phyloP scores from a whole-genome alignment of 2,113 vertebrate species.

The Vulpes lagopus region DNA sequence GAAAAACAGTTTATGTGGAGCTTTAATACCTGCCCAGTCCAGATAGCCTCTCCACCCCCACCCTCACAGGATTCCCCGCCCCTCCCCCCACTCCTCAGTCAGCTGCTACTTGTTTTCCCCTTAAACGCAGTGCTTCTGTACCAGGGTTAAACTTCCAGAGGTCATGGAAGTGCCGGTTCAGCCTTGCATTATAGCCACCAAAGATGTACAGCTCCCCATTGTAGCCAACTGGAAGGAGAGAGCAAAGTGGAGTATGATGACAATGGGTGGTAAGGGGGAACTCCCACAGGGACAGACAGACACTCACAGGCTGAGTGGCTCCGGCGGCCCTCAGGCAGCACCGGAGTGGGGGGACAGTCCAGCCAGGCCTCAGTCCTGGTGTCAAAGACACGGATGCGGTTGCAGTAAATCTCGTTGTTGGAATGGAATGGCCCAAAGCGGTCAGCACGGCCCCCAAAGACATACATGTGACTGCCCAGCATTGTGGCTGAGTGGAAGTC shows the following conservation, averaged over 20 bases:
- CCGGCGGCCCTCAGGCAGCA: conserved; percentile 94
- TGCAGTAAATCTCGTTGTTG: conserved; percentile 99
- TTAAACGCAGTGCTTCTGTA: conserved; percentile 81
- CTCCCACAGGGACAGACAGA: not conserved
- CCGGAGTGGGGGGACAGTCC: conserved; percentile 91
- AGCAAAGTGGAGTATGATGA: not conserved
- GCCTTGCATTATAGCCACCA: conserved; percentile 97
- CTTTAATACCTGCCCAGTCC: not conserved
- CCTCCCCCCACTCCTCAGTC: not conserved
- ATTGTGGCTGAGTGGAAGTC: conserved; percentile 99
- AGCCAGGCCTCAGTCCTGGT: conserved; percentile 96
- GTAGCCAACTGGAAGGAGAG: conserved; percentile 92
- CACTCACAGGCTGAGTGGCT: conserved; percentile 98
- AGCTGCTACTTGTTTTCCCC: not conserved
- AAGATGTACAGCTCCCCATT: conserved; percentile 97
- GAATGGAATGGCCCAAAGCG: conserved; percentile 98
- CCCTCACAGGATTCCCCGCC: not conserved
- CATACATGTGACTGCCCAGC: conserved; percentile 97
- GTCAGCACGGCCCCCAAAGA: conserved; percentile 97
- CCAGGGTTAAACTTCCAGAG: conserved; percentile 99
- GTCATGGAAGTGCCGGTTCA: conserved; percentile 98
- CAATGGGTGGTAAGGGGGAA: not conserved
- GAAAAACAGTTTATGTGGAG: conserved; percentile 17
- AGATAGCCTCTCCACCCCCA: not conserved
- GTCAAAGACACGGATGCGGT: conserved; percentile 97